A percentile compares a stretch with the other conserved stretches of the same genome.
Evolutionary conservation across 2,888 invertebrate genomes (phyloP).

Genomic region (Bellardia bayeri): DNA sequence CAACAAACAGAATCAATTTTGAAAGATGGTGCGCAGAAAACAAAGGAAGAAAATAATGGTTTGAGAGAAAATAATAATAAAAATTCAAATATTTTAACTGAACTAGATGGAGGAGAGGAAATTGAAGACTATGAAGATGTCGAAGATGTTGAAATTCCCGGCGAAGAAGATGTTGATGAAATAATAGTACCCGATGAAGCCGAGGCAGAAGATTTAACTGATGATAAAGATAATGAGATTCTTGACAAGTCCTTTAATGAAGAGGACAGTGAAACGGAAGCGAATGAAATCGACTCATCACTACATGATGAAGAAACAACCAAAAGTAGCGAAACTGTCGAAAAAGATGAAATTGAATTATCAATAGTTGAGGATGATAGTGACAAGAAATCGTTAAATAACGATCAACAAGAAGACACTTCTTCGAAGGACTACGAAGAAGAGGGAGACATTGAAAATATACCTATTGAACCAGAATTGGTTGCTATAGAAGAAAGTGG

Average conservation of each 20-base stretch:
- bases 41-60: background rate
- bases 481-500: conserved; percentile 56
- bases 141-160: conserved; percentile 66
- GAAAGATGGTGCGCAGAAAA: background rate
- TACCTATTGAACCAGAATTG: conserved; percentile 50
- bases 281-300: conserved; percentile 56
- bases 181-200: conserved; percentile 73
- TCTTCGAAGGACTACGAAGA: conserved; percentile 39
- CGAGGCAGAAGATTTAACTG: conserved; percentile 72
- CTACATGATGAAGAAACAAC: conserved; percentile 30
- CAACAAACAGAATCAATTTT: background rate
- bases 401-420: conserved; percentile 28
- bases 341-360: conserved; percentile 51
- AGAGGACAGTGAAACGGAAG: conserved; percentile 47
- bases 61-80: background rate
- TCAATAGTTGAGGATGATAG: background rate
- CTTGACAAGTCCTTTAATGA: conserved; percentile 10
- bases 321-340: conserved; percentile 44
- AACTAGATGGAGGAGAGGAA: conserved; percentile 10
- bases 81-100: background rate
- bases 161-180: conserved; percentile 71
- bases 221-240: conserved; percentile 50
- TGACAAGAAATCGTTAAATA: conserved; percentile 38
- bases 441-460: conserved; percentile 12
- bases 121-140: conserved; percentile 42